phyloP scores from a whole-genome alignment of 2,113 vertebrate genomes.

The Electrona antarctica region DNA sequence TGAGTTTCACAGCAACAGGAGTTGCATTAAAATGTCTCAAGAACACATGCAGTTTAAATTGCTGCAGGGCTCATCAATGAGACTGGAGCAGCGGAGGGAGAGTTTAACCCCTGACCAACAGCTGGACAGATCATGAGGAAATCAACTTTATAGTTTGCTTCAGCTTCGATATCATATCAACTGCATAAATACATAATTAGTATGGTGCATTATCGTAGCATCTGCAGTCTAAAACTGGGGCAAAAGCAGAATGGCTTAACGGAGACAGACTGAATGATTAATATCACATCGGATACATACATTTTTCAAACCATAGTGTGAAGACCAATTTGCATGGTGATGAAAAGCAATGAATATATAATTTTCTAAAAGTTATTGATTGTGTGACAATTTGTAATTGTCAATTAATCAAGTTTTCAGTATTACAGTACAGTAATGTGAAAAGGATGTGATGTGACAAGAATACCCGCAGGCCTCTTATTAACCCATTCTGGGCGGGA shows the following conservation, averaged over 20 bases:
- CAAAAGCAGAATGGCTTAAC: constrained; percentile 25
- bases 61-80: constrained; percentile 83
- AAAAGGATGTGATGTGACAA: constrained; percentile 30
- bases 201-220: constrained; percentile 4
- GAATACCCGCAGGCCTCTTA: constrained; percentile 37
- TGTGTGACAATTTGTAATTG: constrained; percentile 11
- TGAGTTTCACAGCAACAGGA: constrained; percentile 55
- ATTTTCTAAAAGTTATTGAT: constrained; percentile 12
- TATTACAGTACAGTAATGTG: constrained; percentile 12
- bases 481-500: no score
- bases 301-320: constrained; percentile 29
- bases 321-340: constrained; percentile 28
- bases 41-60: constrained; percentile 79
- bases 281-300: constrained; percentile 9
- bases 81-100: constrained; percentile 72
- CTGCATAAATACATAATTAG: constrained; percentile 30
- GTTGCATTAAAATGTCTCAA: constrained; percentile 82
- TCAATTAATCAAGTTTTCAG: constrained; percentile 29
- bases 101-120: constrained; percentile 1
- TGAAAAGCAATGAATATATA: constrained; percentile 8
- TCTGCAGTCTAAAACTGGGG: constrained; percentile 36
- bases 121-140: background rate
- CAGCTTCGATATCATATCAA: constrained; percentile 22
- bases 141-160: no score
- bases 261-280: constrained; percentile 34